Percentiles rank a stretch among this genome's conserved stretches.
Evolutionary conservation across 2,797 vertebrate genomes (phyloP).

Genomic region (Echiichthys vipera): DNA sequence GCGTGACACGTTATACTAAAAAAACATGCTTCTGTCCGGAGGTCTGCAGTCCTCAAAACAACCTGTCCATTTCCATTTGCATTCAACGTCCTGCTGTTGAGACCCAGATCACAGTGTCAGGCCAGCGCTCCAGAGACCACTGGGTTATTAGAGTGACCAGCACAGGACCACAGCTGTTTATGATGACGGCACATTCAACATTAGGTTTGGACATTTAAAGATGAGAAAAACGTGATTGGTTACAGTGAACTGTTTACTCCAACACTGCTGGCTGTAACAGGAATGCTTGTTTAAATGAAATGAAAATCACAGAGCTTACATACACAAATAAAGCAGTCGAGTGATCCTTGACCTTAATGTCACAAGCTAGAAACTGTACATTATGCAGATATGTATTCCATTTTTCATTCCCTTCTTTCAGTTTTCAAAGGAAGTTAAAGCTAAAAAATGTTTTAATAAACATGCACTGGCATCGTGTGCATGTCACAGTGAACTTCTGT

Average conservation of each 20-base stretch:
- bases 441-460: conserved; percentile 11
- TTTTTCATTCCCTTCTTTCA: background rate
- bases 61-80: too few relatives aligned
- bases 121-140: too few relatives aligned
- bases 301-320: background rate
- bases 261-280: too few relatives aligned
- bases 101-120: background rate
- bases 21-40: background rate
- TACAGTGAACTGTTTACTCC: too few relatives aligned
- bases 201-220: background rate
- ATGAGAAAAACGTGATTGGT: background rate
- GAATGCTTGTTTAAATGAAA: background rate
- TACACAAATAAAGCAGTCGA: background rate
- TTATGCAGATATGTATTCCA: background rate
- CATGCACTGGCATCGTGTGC: background rate
- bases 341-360: background rate
- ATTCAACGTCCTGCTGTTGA: too few relatives aligned
- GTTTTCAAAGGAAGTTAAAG: background rate
- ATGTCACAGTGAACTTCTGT: conserved; percentile 22
- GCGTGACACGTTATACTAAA: background rate
- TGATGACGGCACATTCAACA: background rate
- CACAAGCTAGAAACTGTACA: background rate
- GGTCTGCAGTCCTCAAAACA: background rate
- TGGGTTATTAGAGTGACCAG: too few relatives aligned
- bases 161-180: too few relatives aligned